Conservation (phyloP, 2,113 vertebrate genomes). For the Paradoxurus hermaphroditus region DNA sequence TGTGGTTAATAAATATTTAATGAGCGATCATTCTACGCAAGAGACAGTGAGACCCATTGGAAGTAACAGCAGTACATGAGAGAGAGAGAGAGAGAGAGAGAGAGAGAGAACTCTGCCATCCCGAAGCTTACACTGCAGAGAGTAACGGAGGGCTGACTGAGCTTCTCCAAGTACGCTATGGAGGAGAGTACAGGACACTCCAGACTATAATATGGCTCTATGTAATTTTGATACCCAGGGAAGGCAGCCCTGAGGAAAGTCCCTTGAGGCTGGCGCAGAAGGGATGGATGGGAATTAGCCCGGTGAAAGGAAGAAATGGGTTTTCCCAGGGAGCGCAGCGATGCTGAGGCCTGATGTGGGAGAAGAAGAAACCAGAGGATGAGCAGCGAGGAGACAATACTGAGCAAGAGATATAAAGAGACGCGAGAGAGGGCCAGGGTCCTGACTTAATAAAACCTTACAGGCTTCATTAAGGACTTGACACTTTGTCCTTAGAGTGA, state of each 20-base stretch:
- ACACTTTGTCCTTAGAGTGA: neutral
- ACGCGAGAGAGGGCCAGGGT: neutral
- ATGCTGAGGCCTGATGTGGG: neutral
- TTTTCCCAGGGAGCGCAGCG: neutral
- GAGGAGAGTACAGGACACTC: neutral
- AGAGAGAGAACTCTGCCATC: neutral
- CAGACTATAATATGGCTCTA: neutral
- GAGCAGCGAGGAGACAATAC: neutral
- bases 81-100: neutral
- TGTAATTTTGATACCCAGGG: neutral
- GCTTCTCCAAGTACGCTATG: accelerated
- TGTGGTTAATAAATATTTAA: neutral
- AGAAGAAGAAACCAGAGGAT: neutral
- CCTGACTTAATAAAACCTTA: neutral
- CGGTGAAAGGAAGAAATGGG: neutral
- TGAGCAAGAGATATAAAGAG: neutral
- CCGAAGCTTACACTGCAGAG: neutral
- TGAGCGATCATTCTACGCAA: neutral
- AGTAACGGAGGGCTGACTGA: neutral
- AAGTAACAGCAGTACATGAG: neutral
- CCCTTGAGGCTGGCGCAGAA: neutral
- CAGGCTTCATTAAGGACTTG: neutral
- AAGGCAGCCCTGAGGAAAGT: neutral
- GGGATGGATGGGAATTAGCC: neutral
- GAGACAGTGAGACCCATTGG: neutral